phyloP scores from a whole-genome alignment of 2,888 invertebrate species.

The Muschampia plurimacula region DNA sequence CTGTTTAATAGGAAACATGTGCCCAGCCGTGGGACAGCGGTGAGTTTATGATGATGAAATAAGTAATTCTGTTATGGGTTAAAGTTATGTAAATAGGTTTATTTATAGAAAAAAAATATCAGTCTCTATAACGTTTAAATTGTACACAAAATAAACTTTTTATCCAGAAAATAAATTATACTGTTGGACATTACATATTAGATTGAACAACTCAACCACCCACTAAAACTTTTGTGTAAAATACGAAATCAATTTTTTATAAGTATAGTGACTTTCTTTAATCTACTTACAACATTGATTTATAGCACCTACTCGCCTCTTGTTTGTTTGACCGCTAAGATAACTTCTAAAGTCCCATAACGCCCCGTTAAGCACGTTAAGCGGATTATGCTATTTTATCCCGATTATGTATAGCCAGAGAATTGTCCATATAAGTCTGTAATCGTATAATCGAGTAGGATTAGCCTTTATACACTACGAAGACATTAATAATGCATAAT shows the following conservation, averaged over 20 bases:
- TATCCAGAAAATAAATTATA: no score
- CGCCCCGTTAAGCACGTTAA: conserved; percentile 14
- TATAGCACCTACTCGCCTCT: neutral
- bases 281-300: neutral
- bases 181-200: no score
- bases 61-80: no score
- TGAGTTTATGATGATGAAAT: no score
- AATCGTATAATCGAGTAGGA: conserved; percentile 26
- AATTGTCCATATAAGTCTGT: conserved; percentile 11
- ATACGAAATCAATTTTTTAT: neutral
- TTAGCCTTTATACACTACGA: conserved; percentile 10
- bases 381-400: conserved; percentile 26
- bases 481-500: neutral
- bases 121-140: no score
- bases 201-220: neutral
- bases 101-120: no score
- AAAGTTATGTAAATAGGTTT: no score
- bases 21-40: no score
- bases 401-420: conserved; percentile 8
- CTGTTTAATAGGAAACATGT: no score
- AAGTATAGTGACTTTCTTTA: neutral
- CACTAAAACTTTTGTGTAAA: neutral
- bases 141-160: no score
- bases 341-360: conserved; percentile 15
- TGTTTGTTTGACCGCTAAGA: conserved; percentile 14